Evolutionary conservation across 2,888 invertebrate genomes (phyloP).

Genomic region (Tachystola acroxantha): DNA sequence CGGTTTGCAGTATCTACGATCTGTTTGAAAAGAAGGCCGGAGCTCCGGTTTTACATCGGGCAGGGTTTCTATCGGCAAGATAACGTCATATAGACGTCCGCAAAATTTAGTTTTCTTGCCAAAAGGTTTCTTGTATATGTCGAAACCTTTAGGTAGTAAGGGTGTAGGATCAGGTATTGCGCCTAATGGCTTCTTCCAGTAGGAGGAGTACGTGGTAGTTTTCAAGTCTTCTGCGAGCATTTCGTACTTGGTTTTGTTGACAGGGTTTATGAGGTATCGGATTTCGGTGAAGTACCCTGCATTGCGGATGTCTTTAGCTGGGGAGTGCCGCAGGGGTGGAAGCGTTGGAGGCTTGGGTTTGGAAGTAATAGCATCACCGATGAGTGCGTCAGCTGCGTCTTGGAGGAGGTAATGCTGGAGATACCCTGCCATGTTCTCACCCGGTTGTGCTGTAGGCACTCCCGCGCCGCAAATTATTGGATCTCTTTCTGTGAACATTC

Average conservation of each 20-base stretch:
- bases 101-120: conserved; percentile 21
- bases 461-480: conserved; percentile 58
- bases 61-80: conserved; percentile 27
- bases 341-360: conserved; percentile 42
- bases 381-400: conserved; percentile 57
- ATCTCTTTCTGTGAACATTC: conserved; percentile 54
- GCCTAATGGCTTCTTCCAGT: conserved; percentile 32
- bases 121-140: conserved; percentile 21
- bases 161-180: conserved; percentile 25
- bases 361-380: conserved; percentile 54
- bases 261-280: conserved; percentile 27
- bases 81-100: conserved; percentile 28
- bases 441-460: conserved; percentile 46
- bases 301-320: conserved; percentile 24
- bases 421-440: conserved; percentile 33
- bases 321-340: conserved; percentile 23
- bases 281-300: conserved; percentile 23
- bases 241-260: conserved; percentile 30
- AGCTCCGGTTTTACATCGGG: conserved; percentile 23
- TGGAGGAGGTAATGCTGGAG: conserved; percentile 53
- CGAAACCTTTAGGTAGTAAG: conserved; percentile 26
- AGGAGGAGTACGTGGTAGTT: conserved; percentile 27
- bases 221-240: conserved; percentile 30
- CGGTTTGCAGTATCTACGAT: conserved; percentile 33
- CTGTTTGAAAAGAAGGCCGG: conserved; percentile 21